Conservation (phyloP, 1,140 invertebrate species). For the Bicyclus anynana region DNA sequence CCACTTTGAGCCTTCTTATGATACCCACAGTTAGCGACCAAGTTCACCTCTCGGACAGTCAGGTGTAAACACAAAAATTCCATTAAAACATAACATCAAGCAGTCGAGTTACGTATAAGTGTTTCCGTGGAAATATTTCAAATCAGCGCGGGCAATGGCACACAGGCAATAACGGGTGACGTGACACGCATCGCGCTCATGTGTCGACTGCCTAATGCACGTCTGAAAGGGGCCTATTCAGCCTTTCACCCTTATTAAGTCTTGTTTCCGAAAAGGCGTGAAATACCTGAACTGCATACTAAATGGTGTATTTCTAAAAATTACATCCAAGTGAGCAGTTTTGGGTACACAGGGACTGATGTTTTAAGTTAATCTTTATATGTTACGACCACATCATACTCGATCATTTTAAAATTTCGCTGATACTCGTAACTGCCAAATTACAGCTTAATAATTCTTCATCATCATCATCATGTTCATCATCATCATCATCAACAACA, state of each 20-base stretch:
- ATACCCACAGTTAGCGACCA: too few relatives aligned
- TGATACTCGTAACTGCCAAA: too few relatives aligned
- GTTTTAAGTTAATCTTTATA: too few relatives aligned
- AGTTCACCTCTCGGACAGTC: too few relatives aligned
- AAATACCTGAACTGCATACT: conserved; percentile 7
- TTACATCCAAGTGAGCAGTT: not conserved
- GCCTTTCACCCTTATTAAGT: conserved; percentile 56
- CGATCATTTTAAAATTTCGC: too few relatives aligned
- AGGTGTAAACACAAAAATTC: too few relatives aligned
- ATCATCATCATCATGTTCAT: too few relatives aligned
- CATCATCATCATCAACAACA: too few relatives aligned
- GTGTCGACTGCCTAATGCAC: conserved; percentile 61
- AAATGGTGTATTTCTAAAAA: conserved; percentile 1
- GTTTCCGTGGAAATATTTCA: conserved; percentile 74
- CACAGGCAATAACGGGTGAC: conserved; percentile 70
- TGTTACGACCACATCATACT: not conserved
- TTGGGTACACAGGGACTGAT: not conserved
- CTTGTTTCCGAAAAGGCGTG: conserved; percentile 45
- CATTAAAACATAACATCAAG: not conserved
- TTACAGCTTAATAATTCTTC: too few relatives aligned
- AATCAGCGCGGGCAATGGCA: conserved; percentile 61
- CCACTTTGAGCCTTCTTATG: too few relatives aligned
- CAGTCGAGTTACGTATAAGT: conserved; percentile 64
- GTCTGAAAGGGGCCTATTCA: conserved; percentile 43
- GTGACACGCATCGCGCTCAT: conserved; percentile 62